A percentile compares a stretch with the other conserved stretches of the same genome.
These are phyloP conservation scores for Acropora yongei DNA, from an alignment of 64 coral and sea anemone genomes.

Conservation along the genomic window DNA sequence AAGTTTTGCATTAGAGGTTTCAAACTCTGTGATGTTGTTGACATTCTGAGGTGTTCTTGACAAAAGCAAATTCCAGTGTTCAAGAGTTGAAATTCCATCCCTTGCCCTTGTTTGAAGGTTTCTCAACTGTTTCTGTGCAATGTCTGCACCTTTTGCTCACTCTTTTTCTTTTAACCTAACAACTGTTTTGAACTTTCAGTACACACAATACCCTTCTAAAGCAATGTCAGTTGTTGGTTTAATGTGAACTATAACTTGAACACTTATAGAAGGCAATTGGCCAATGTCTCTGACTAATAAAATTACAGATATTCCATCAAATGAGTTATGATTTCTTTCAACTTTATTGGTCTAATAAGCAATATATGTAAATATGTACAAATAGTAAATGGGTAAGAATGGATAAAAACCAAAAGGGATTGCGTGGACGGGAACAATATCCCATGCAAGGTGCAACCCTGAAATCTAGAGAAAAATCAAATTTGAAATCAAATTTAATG, in stretches of 20 bases:
- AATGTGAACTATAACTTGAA: constrained; percentile 43
- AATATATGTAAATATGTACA: too few relatives aligned
- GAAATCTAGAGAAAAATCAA: too few relatives aligned
- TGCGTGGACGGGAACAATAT: too few relatives aligned
- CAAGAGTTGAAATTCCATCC: constrained; percentile 13
- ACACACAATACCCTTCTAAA: constrained; percentile 50
- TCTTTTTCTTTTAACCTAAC: not conserved
- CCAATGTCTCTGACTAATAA: constrained; percentile 60
- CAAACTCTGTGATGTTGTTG: not conserved
- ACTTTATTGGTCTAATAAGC: too few relatives aligned
- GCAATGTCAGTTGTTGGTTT: constrained; percentile 53
- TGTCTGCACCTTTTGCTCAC: not conserved
- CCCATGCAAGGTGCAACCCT: too few relatives aligned
- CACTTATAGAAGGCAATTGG: constrained; percentile 37
- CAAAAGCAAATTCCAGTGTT: constrained; percentile 7
- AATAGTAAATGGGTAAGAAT: too few relatives aligned
- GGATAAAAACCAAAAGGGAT: too few relatives aligned
- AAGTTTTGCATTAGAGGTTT: constrained; percentile 1
- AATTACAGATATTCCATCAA: constrained; percentile 67
- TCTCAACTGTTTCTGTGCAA: not conserved
- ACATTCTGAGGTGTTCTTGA: constrained; percentile 1
- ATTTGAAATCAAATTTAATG: too few relatives aligned
- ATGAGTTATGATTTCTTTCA: not conserved
- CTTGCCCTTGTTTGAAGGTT: not conserved
- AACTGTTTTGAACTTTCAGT: not conserved